Evolutionary conservation across 2,797 vertebrate genomes (phyloP), one percentile per base, ranked within the genome.

Genomic region (Perodicticus potto): DNA sequence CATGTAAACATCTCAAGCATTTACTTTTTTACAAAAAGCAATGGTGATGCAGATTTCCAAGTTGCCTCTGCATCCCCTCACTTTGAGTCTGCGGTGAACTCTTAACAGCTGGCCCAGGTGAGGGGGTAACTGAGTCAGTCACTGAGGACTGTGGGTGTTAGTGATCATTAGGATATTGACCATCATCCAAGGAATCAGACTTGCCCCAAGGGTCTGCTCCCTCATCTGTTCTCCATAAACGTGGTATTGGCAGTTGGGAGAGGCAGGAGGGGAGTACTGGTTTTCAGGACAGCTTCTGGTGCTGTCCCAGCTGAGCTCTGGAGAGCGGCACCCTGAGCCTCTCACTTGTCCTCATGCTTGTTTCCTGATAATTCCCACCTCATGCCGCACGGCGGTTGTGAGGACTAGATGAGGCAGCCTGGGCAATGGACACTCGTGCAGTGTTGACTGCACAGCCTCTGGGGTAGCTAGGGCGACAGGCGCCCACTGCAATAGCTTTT

Each of bases 211-310:
- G 32, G 85, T 37, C 78, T 72, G n/a, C n/a, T 27, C 27, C 74
- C 45, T 72, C 69, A 37, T 89, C 81, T 61, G 23, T 78, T 93
- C 95, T 74, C 93, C 76, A 29, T 61, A 40, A 92, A 69, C 67
- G 40, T 3, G 14, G 45, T 34, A 22, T 37, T 70, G n/a, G 16
- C 49, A 57, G 9, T 67, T n/a, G 23, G n/a, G 74, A 85, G 12
- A 37, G 70, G 49, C 19, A 23, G 45, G n/a, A n/a, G 7, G 34
- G 34, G 32, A 72, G 63, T 61, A 34, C 29, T 40, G 40, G 61
- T 27, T 70, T 92, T 81, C 16, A 45, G 40, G 29, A 67, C 16
- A 70, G 61, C 55, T n/a, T n/a, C 49, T 12, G 29, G 23, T 11
- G 25, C 16, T 9, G 57, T 27, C 37, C 86, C 63, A 86, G 55